Evolutionary conservation across 2,888 invertebrate species (phyloP).

Genomic region (Heteromyza rotundicornis): DNA sequence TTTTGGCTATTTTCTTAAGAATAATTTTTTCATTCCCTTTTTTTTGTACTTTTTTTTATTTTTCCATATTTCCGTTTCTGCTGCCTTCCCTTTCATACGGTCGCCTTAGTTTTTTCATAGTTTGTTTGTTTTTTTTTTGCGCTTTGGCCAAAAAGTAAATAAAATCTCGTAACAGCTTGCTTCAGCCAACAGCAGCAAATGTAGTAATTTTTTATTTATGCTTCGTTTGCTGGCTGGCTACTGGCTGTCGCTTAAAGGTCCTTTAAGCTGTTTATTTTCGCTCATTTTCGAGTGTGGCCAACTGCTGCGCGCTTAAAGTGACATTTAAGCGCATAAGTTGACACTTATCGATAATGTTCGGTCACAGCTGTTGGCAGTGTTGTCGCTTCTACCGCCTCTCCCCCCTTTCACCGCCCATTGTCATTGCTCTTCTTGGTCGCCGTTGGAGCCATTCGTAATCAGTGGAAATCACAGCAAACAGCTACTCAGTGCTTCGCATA

Average conservation of each 20-base stretch:
- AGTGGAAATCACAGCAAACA: too few relatives aligned
- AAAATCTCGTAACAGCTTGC: neutral
- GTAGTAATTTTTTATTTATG: neutral
- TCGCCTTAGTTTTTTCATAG: neutral
- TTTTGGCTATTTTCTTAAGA: slow-evolving; percentile 1
- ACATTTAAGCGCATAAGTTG: slow-evolving; percentile 7
- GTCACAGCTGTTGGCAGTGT: slow-evolving; percentile 1
- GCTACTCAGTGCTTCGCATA: too few relatives aligned
- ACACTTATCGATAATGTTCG: slow-evolving; percentile 7
- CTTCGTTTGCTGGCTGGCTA: neutral
- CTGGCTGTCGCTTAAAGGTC: neutral
- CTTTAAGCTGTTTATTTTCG: neutral
- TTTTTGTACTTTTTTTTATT: neutral
- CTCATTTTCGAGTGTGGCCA: neutral
- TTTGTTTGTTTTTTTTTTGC: too few relatives aligned
- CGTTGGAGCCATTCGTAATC: neutral
- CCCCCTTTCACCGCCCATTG: neutral
- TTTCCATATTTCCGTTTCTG: too few relatives aligned
- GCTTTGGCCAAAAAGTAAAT: neutral
- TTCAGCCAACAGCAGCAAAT: neutral
- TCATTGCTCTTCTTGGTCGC: neutral
- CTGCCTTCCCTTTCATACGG: too few relatives aligned
- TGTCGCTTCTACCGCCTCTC: neutral
- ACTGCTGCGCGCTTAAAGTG: neutral
- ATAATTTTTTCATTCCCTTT: neutral